Conservation (phyloP, 2,797 vertebrate genomes). For the Megalops cyprinoides region DNA sequence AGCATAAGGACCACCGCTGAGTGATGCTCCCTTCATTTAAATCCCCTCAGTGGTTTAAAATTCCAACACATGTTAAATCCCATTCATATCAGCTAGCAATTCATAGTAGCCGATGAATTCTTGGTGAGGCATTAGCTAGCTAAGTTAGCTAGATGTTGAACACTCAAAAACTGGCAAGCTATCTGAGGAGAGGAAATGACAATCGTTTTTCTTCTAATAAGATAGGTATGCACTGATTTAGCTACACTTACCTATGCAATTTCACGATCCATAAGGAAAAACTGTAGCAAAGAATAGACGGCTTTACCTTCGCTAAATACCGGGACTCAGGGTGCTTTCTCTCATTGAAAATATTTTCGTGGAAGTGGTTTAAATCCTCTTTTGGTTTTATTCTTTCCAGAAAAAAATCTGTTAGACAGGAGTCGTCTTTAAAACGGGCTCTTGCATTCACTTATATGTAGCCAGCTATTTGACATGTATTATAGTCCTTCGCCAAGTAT, state of each 20-base stretch:
- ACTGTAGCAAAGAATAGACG: background rate
- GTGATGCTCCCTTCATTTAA: background rate
- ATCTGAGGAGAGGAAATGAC: background rate
- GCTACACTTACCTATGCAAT: background rate
- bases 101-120: too few species aligned
- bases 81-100: background rate
- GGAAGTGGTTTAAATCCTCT: conserved; percentile 9
- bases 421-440: background rate
- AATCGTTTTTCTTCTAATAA: background rate
- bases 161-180: too few species aligned
- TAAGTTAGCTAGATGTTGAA: too few species aligned
- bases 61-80: background rate
- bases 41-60: too few species aligned
- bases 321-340: conserved; percentile 13
- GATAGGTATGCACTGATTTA: background rate
- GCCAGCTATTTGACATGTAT: conserved; percentile 16
- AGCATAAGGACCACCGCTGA: too few species aligned
- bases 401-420: background rate
- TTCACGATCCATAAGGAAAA: background rate
- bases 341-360: background rate
- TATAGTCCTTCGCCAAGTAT: conserved; percentile 11
- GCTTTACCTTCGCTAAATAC: conserved; percentile 6
- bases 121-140: too few species aligned
- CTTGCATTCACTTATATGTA: background rate
- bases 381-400: background rate